Base-by-base conservation (phyloP, 2,888 invertebrate species). In the Sussaba pulchella region DNA sequence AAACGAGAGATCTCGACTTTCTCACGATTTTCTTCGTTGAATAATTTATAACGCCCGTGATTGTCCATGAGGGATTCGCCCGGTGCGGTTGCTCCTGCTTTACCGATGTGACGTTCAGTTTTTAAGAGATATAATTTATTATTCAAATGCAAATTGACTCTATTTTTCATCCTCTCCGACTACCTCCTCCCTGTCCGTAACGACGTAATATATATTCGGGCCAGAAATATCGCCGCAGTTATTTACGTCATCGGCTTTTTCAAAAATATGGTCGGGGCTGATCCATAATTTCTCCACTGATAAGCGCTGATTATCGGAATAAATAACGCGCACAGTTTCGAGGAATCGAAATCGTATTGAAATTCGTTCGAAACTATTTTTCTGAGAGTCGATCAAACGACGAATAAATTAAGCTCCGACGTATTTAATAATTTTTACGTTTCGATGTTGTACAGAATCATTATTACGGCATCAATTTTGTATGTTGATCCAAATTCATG, bases 41-140 rank as follows among this genome's bases (percentile, higher is more conserved):
- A 79, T 79, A 70, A 79, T 74, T 74, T 64, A 79, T 79, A 57
- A 31, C 26, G 21, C 64, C 63, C 69, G 63, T 64, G 74, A 74
- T 74, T 70, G 45, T 26, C 41, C 61, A 43, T 64, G 52, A 61
- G 66, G 73, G 61, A 76, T 81, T 76, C 67, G 59, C 43, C 73
- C 12, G 21, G 41, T 63, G 52, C 63, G 17, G 8, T 36, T 17
- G 69, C 54, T 71, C 39, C 57, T 47, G 2, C 31, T 50, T 12
- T 41, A 41, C 36, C 17, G 52, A 26, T 41, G 47, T 64, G 72
- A 74, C 64, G 41, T 21, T 21, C 31, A 72, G 47, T 66, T 76
- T 80, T 69, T 72, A 52, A 63, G 45, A 39, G 39, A 54, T 79
- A 39, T 64, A 79, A 79, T 78, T 69, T 78, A 76, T 67, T 76